Conservation (phyloP, 2,797 vertebrate genomes). For the Enteromius paludinosus region DNA sequence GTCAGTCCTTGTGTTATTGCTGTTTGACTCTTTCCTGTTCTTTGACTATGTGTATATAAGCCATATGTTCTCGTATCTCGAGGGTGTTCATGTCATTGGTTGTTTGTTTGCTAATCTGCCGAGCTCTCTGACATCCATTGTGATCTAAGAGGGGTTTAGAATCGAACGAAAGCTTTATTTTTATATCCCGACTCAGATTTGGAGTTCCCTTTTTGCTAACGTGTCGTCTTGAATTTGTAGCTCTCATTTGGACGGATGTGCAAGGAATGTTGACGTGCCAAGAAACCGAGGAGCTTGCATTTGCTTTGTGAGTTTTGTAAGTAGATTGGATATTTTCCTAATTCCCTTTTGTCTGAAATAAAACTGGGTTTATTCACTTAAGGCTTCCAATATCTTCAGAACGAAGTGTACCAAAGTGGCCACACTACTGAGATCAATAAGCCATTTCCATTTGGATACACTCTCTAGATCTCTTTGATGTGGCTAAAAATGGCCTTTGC, state of each 20-base stretch:
- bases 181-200: slow-evolving; percentile 80
- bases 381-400: slow-evolving; percentile 58
- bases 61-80: slow-evolving; percentile 74
- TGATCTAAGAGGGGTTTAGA: slow-evolving; percentile 70
- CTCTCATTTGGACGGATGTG: slow-evolving; percentile 46
- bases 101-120: slow-evolving; percentile 70
- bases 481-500: slow-evolving; percentile 20
- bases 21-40: slow-evolving; percentile 48
- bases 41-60: slow-evolving; percentile 72
- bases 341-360: slow-evolving; percentile 70
- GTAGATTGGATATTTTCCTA: slow-evolving; percentile 73
- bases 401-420: slow-evolving; percentile 47
- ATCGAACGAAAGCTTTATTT: slow-evolving; percentile 78
- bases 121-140: slow-evolving; percentile 65
- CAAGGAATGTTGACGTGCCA: background rate
- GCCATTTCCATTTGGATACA: slow-evolving; percentile 35
- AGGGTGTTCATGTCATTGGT: slow-evolving; percentile 65
- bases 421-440: slow-evolving; percentile 65
- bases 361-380: slow-evolving; percentile 63
- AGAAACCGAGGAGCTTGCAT: slow-evolving; percentile 66
- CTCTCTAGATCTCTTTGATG: slow-evolving; percentile 36
- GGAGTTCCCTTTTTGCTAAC: slow-evolving; percentile 79
- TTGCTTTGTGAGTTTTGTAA: slow-evolving; percentile 75
- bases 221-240: slow-evolving; percentile 60
- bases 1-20: slow-evolving; percentile 35